Base-by-base conservation (phyloP, 2,113 vertebrate genomes). In the Trachemys scripta region DNA sequence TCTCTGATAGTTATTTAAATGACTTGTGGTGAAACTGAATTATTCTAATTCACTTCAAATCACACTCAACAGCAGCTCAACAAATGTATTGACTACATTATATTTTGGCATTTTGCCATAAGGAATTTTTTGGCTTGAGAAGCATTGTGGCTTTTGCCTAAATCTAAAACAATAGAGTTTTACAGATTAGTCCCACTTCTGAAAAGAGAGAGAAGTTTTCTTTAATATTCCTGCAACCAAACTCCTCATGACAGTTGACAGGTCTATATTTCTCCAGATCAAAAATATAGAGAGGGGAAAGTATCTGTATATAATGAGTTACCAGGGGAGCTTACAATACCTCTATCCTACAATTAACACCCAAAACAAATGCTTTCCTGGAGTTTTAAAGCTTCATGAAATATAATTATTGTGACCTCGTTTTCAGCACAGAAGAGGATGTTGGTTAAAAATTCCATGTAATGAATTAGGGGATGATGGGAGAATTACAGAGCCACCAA, bases 21-120 rank as follows among this genome's bases (percentile, higher is more conserved):
- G 1, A 76, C 19, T 91, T 87, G 51, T 0, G 1, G 14, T 11
- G 93, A 75, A 45, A 92, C 47, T 79, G 27, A 76, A 87, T 90
- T 25, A 54, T 12, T 53, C 24, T 82, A 17, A 80, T 93, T 80
- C 31, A 84, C 29, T 93, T 92, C 27, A 94, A 90, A 94, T 89
- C 72, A 83, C n/a, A 69, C 1, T 88, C 80, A 81, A 51, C 6
- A 56, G 85, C 35, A 95, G 4, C 49, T 85, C 80, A 76, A 20
- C 80, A 80, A 27, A 80, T 51, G 14, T 1, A 1, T 1, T 80
- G 90, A 88, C 29, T 89, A 38, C 20, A 86, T 88, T 5, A 69
- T 53, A n/a, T 10, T 79, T 53, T 62, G 29, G 16, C 45, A 65
- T 31, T 65, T 62, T 80, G 24, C 65, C 54, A 91, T 90, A 35